Conservation (phyloP, 2,797 vertebrate species). For the Margarornis squamiger region DNA sequence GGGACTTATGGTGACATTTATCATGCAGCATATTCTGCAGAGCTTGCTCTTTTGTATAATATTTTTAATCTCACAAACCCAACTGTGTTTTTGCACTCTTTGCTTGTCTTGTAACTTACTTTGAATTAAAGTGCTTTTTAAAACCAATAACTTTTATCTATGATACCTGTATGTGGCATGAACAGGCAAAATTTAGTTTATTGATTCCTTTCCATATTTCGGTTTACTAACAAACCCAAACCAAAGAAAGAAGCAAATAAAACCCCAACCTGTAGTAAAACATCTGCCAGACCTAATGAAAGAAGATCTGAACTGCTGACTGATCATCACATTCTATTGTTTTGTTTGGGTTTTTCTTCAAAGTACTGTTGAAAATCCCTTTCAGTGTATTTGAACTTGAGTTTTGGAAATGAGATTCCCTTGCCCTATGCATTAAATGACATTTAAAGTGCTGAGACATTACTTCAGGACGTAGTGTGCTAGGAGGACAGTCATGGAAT, state of each 20-base stretch:
- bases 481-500: not conserved
- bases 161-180: not conserved
- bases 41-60: conserved; percentile 40
- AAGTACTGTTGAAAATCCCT: not conserved
- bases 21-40: not conserved
- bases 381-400: not conserved
- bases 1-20: conserved; percentile 28
- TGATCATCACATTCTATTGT: not conserved
- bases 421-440: not conserved
- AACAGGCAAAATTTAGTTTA: not conserved
- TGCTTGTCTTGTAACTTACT: conserved; percentile 1
- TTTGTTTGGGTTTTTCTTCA: not conserved
- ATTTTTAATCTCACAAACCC: conserved; percentile 31
- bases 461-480: not conserved
- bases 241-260: not conserved
- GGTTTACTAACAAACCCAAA: not conserved
- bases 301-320: not conserved
- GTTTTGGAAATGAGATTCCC: not conserved
- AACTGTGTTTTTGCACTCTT: not conserved
- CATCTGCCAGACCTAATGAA: not conserved
- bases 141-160: not conserved
- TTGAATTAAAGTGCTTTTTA: conserved; percentile 14
- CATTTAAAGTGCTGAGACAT: not conserved
- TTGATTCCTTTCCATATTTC: not conserved
- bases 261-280: not conserved